phyloP scores from a whole-genome alignment of 2,888 invertebrate genomes.

The Oscheius sp. region DNA sequence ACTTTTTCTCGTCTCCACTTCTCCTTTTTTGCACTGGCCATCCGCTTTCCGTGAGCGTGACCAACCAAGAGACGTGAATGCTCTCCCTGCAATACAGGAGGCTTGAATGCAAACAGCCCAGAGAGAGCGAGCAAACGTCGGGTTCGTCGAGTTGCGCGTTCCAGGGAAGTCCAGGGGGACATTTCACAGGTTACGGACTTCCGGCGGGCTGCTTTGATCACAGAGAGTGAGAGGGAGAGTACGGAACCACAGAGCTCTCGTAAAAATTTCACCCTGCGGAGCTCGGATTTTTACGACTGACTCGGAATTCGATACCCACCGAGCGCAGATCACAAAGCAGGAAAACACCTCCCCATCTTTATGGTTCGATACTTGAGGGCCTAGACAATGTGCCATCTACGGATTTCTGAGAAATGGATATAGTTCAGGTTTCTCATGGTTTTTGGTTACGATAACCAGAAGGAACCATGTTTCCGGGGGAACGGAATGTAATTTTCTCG shows the following conservation, averaged over 20 bases:
- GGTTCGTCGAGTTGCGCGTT: neutral
- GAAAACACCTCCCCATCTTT: no score
- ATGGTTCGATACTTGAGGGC: no score
- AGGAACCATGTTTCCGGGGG: no score
- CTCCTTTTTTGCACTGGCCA: slow-evolving; percentile 7
- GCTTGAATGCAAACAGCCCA: slow-evolving; percentile 23
- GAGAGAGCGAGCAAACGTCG: slow-evolving; percentile 3
- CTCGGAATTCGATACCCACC: slow-evolving; percentile 18
- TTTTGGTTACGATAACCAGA: neutral
- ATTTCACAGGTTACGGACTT: neutral
- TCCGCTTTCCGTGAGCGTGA: slow-evolving; percentile 26
- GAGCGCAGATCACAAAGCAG: no score
- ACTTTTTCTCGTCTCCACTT: no score
- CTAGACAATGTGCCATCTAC: no score
- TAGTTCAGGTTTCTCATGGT: neutral
- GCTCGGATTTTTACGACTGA: slow-evolving; percentile 25
- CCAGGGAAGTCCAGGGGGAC: slow-evolving; percentile 12
- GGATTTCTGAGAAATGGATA: no score
- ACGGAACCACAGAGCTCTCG: neutral
- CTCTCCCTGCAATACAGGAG: slow-evolving; percentile 27
- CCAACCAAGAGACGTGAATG: slow-evolving; percentile 19
- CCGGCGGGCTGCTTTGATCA: neutral
- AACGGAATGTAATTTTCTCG: no score
- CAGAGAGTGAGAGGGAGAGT: neutral
- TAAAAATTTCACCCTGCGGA: slow-evolving; percentile 1